Base-by-base conservation (phyloP, 2,888 invertebrate genomes). In the Dynastes maya region DNA sequence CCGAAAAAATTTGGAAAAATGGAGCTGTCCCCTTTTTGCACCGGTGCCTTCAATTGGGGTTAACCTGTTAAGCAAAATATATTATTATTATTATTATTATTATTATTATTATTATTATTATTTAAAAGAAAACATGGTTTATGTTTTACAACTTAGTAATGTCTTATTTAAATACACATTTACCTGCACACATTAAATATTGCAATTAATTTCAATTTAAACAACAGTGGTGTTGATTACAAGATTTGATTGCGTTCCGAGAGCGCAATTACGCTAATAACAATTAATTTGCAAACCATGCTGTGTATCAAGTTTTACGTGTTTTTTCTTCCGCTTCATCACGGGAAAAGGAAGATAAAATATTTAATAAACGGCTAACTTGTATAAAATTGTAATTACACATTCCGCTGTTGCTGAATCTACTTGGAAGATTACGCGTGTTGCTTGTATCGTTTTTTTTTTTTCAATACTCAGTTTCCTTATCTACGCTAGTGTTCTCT, bases 341-440 rank as follows among this genome's bases (percentile, higher is more conserved):
- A 74, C 61, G 72, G 32, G 72, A 63, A 45, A 49, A 74, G 61
- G 72, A 37, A 74, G 72, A 74, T 74, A 74, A 72, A 74, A 61
- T 63, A 74, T 74, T 74, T 74, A 74, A 74, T 74, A 74, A 61
- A 74, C 72, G 61, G 63, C 61, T 61, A 72, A 67, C 78, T 45
- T 65, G 78, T 78, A 78, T 78, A 72, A 78, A 78, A 71, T 78
- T 72, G 71, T 78, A 78, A 78, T 78, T 78, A 78, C 71, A 78
- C 58, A 72, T 71, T 72, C 71, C 68, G 22, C 37, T 71, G 78
- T 74, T 61, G 72, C 45, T 61, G 61, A 74, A 72, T 72, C 72
- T 64, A 51, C 40, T 71, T 53, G 40, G 53, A 63, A 63, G 72
- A 78, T 78, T 72, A 78, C 71, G 65, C 65, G 72, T 78, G 71